phyloP scores from a whole-genome alignment of 2,797 vertebrate species.

The Bradypodion pumilum region DNA sequence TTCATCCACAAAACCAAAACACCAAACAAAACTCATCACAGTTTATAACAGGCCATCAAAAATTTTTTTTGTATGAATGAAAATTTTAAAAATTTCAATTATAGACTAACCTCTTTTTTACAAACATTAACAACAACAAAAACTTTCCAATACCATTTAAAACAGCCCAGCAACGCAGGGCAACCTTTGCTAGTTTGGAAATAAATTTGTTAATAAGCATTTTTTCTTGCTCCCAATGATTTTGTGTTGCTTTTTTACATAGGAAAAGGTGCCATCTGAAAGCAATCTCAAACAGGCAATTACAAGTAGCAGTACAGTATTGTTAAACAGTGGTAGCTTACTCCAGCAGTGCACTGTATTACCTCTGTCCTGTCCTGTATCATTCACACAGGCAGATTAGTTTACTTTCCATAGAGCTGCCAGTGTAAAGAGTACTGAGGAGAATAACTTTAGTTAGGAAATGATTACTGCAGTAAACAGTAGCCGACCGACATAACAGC shows the following conservation, averaged over 20 bases:
- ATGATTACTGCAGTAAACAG: background rate
- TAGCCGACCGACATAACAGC: background rate
- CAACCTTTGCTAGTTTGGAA: too few relatives aligned
- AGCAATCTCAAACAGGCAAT: background rate
- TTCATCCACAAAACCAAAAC: too few relatives aligned
- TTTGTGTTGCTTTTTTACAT: background rate
- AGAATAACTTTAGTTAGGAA: background rate
- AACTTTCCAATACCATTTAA: too few relatives aligned
- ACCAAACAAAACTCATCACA: too few relatives aligned
- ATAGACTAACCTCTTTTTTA: too few relatives aligned
- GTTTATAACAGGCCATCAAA: too few relatives aligned
- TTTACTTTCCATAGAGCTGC: background rate
- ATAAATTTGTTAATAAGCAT: background rate
- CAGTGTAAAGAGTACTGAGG: background rate
- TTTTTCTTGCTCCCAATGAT: background rate
- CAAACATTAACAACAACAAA: too few relatives aligned
- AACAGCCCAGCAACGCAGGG: too few relatives aligned
- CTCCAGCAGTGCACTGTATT: background rate
- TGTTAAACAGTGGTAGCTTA: background rate
- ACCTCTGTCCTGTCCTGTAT: too few relatives aligned
- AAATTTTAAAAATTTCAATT: too few relatives aligned
- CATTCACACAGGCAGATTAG: background rate
- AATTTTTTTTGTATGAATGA: too few relatives aligned
- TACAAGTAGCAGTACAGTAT: background rate
- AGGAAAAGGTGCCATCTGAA: background rate